Evolutionary conservation across 1,140 invertebrate species (phyloP), one percentile per base, ranked within the genome.

Genomic region (Pseudomyrmex gracilis): DNA sequence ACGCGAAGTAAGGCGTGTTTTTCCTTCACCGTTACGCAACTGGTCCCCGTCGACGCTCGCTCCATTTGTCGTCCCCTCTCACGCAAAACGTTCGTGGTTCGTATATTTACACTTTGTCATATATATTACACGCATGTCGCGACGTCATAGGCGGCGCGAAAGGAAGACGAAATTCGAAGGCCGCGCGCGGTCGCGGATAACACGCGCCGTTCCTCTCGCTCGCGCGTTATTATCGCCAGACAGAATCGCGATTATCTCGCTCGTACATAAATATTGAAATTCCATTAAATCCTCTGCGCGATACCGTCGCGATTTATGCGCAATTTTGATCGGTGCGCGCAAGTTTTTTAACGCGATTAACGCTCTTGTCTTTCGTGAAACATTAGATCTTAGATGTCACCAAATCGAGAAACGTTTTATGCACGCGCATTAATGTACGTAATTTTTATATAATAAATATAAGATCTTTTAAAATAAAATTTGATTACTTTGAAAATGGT

Each of bases 141-240:
- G 64, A 17, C 51, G 68, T n/a, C n/a, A n/a, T 58, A 43, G 64
- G 51, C 49, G 45, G 22, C 51, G 85, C 47, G 82, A 73, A 82
- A 84, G 34, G 24, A 77, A 82, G 57, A 74, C 49, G 63, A 87
- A 82, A 85, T 82, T 77, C 64, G 63, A 85, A 87, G 85, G 83
- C 43, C 45, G 43, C 24, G 61, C 9, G 10, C 58, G 24, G 7
- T 53, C 22, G 49, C 66, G 34, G 22, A 58, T 53, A 73, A 20
- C 22, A 34, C 57, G 47, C 53, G 49, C 9, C 47, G 13, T 22
- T 10, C 9, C 5, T 10, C 3, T 22, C 10, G n/a, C n/a, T 17
- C 24, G 57, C 15, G 47, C 1, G 2, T 15, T 34, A 53, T 66
- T 67, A 74, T 67, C 73, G n/a, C 20, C 5, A 17, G 10, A 4